Evolutionary conservation across 2,888 invertebrate genomes (phyloP).

Genomic region (Leistus spinibarbis): DNA sequence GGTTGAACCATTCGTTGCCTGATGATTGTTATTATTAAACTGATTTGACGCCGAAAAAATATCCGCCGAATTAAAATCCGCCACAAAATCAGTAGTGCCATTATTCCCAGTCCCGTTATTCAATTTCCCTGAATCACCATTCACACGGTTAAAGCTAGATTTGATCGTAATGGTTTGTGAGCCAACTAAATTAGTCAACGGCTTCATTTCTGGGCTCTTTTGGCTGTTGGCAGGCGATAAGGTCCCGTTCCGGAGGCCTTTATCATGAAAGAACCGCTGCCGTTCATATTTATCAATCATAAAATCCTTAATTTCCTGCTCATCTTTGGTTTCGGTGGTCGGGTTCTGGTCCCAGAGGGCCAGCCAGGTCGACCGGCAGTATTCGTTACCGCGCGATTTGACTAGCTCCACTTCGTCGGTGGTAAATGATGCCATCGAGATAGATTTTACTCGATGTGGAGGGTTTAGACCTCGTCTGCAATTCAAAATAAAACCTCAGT

Average conservation of each 20-base stretch:
- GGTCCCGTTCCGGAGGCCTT: slow-evolving; percentile 47
- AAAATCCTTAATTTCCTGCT: slow-evolving; percentile 88
- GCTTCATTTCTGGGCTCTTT: slow-evolving; percentile 37
- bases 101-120: slow-evolving; percentile 25
- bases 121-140: slow-evolving; percentile 18
- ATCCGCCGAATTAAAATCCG: slow-evolving; percentile 68
- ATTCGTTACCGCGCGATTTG: slow-evolving; percentile 89
- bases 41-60: slow-evolving; percentile 31
- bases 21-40: slow-evolving; percentile 45
- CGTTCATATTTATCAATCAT: slow-evolving; percentile 96
- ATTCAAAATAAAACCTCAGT: neutral
- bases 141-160: slow-evolving; percentile 22
- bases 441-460: slow-evolving; percentile 97
- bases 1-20: slow-evolving; percentile 45
- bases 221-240: slow-evolving; percentile 31
- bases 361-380: slow-evolving; percentile 91
- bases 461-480: slow-evolving; percentile 93
- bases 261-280: slow-evolving; percentile 70
- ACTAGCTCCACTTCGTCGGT: slow-evolving; percentile 93
- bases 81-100: slow-evolving; percentile 61
- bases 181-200: neutral
- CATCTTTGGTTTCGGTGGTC: slow-evolving; percentile 78
- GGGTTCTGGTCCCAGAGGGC: slow-evolving; percentile 81
- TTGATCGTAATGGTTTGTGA: neutral
- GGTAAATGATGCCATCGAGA: slow-evolving; percentile 97